Conservation (phyloP, 1,140 invertebrate species). For the Anoplolepis gracilipes region DNA sequence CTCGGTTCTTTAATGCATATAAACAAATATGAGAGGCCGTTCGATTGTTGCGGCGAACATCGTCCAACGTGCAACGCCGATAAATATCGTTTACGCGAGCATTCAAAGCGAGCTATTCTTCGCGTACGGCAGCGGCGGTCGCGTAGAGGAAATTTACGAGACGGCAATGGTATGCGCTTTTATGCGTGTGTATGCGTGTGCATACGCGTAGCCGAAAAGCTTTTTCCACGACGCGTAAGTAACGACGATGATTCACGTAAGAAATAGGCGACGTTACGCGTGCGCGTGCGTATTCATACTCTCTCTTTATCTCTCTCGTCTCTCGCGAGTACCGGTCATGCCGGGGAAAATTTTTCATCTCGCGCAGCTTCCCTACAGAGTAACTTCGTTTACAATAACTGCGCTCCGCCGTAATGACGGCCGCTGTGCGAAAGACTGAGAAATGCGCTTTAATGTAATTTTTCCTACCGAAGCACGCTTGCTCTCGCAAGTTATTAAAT, state of each 20-base stretch:
- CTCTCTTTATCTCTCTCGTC: no score
- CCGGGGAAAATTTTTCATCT: constrained; percentile 37
- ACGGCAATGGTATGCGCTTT: not conserved
- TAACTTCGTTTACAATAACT: constrained; percentile 30
- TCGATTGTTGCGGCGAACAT: constrained; percentile 42
- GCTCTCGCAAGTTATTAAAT: constrained; percentile 3
- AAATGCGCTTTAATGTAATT: constrained; percentile 15
- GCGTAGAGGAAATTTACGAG: constrained; percentile 38
- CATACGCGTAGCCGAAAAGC: constrained; percentile 1
- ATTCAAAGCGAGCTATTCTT: constrained; percentile 42
- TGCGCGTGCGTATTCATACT: not conserved
- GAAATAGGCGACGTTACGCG: constrained; percentile 35
- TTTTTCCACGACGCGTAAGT: constrained; percentile 38
- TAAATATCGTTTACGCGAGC: constrained; percentile 49
- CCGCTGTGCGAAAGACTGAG: not conserved
- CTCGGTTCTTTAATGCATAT: constrained; percentile 17
- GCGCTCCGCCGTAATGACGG: constrained; percentile 9
- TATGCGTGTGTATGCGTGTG: no score
- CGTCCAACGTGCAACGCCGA: constrained; percentile 27
- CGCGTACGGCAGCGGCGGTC: not conserved
- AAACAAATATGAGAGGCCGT: constrained; percentile 33
- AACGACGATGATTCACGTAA: constrained; percentile 34
- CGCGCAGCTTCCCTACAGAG: not conserved
- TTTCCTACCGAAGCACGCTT: not conserved
- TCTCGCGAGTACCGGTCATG: constrained; percentile 20